phyloP scores from a whole-genome alignment of 2,888 invertebrate species.

The Empis livida region DNA sequence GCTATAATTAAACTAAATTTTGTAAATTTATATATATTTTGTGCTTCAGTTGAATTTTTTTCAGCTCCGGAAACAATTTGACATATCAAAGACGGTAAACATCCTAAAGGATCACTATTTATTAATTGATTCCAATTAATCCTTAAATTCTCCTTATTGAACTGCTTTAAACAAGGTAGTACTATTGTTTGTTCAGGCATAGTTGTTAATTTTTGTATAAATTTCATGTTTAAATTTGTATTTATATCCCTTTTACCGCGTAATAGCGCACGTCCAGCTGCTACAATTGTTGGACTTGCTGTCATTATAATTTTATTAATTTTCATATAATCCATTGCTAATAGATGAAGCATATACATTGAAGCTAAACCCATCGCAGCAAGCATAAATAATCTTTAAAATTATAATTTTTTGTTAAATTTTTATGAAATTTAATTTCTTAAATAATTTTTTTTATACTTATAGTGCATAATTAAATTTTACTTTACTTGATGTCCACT shows the following conservation, averaged over 20 bases:
- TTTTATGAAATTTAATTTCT: background rate
- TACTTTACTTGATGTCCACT: too few relatives aligned
- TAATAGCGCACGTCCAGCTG: slow-evolving; percentile 11
- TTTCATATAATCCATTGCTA: slow-evolving; percentile 38
- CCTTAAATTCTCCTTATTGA: slow-evolving; percentile 7
- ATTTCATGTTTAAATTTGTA: background rate
- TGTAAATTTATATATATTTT: slow-evolving; percentile 23
- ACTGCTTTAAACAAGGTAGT: background rate
- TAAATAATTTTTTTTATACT: too few relatives aligned
- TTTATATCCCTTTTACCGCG: slow-evolving; percentile 21
- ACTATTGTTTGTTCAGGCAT: too few relatives aligned
- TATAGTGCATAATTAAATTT: too few relatives aligned
- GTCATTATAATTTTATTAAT: slow-evolving; percentile 30
- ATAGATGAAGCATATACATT: slow-evolving; percentile 37
- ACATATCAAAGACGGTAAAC: slow-evolving; percentile 32
- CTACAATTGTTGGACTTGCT: slow-evolving; percentile 6
- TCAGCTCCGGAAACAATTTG: slow-evolving; percentile 33
- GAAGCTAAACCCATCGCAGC: slow-evolving; percentile 37
- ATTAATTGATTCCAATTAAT: slow-evolving; percentile 32
- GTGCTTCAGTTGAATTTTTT: slow-evolving; percentile 22
- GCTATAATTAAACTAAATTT: slow-evolving; percentile 24
- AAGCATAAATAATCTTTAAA: slow-evolving; percentile 26
- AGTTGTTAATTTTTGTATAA: background rate
- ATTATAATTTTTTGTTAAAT: background rate
- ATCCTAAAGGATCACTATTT: slow-evolving; percentile 30